Evolutionary conservation across 2,113 vertebrate genomes (phyloP), one percentile per base, ranked within the genome.

Genomic region (Thinocorus orbignyianus): DNA sequence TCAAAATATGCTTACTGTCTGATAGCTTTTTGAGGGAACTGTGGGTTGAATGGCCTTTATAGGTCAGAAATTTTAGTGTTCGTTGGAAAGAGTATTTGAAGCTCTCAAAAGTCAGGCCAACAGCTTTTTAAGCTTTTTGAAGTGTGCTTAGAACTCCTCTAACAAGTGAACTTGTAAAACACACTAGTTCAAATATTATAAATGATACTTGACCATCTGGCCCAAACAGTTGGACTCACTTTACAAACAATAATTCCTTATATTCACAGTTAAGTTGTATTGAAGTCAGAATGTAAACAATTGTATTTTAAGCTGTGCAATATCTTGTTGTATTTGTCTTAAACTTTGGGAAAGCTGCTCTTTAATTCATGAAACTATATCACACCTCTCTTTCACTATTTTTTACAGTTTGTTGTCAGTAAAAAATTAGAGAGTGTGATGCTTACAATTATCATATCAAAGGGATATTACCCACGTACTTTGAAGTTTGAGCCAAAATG

Each of bases 1-100:
- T 98, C 93, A 93, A 94, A 94, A 82, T 96, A 94, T 96, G 88
- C 93, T 97, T 97, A 96, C 92, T 97, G 97, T 98, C 97, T 98
- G 86, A 96, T 91, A 98, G 96, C 97, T 98, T 98, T 98, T 97
- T 97, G 92, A 97, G 94, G 93, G 91, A 81, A 61, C 94, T 87
- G n/a, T 76, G 90, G 82, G 62, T 93, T 96, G 69, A 89, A 66
- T 64, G 80, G 65, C 64, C 70, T 81, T 35, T 93, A 69, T 79
- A 4, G 16, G 73, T 92, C 68, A 74, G 58, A 90, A 54, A 33
- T 86, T 52, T 88, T 92, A 57, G 69, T 58, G 51, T 86, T 93
- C 72, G n/a, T 68, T 96, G 94, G 64, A 17, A 51, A 46, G 85
- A 91, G 70, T 81, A 30, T 64, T 42, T 65, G 31, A 39, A 31